phyloP scores from a whole-genome alignment of 1,140 invertebrate genomes.

The Lepidurus packardi region DNA sequence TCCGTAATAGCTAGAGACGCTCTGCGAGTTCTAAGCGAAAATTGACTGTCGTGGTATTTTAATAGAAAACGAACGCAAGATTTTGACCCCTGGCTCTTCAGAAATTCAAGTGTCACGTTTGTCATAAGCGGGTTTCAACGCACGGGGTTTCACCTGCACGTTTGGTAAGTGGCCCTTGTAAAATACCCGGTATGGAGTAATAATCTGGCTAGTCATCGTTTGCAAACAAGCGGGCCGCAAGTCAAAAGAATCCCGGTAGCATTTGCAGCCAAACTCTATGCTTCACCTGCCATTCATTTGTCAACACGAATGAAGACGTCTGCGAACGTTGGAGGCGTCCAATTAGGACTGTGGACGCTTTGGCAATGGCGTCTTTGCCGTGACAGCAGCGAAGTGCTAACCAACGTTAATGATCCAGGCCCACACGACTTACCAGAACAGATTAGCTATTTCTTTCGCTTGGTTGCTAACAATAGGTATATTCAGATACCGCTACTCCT shows the following conservation, averaged over 20 bases:
- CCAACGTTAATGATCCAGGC: slow-evolving; percentile 14
- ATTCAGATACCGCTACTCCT: not conserved
- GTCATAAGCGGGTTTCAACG: slow-evolving; percentile 7
- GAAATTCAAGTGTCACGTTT: not conserved
- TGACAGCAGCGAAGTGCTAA: slow-evolving; percentile 14
- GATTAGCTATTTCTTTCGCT: slow-evolving; percentile 15
- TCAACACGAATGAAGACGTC: slow-evolving; percentile 16
- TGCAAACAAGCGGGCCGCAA: not conserved
- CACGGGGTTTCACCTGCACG: slow-evolving; percentile 8
- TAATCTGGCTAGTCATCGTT: not conserved
- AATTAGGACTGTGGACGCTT: slow-evolving; percentile 12
- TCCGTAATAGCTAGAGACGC: not conserved
- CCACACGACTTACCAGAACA: slow-evolving; percentile 14
- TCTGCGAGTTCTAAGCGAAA: not conserved
- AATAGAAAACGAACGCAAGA: not conserved
- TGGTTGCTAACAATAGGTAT: slow-evolving; percentile 10
- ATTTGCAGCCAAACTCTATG: not conserved
- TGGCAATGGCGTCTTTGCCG: slow-evolving; percentile 3
- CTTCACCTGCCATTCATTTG: slow-evolving; percentile 18
- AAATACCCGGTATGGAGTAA: not conserved
- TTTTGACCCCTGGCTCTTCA: slow-evolving; percentile 3
- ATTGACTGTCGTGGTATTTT: not conserved
- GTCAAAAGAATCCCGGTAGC: not conserved
- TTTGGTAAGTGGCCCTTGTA: not conserved
- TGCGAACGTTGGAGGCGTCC: slow-evolving; percentile 13